phyloP scores from a whole-genome alignment of 2,888 invertebrate species.

The Sturmia bella region DNA sequence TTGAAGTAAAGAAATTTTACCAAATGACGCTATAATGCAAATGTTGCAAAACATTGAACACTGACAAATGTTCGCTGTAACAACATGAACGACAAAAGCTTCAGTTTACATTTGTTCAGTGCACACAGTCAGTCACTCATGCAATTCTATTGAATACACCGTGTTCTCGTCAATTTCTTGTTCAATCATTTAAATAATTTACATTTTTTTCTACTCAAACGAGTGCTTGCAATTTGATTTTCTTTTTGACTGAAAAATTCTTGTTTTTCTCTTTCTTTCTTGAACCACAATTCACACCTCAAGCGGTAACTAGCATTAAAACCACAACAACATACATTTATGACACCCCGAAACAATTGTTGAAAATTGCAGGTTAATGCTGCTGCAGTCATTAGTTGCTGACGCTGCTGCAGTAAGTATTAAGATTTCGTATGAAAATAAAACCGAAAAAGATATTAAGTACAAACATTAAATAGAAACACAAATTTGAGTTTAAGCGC shows the following conservation, averaged over 20 bases:
- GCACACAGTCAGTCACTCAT: slow-evolving; percentile 19
- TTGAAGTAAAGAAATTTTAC: slow-evolving; percentile 58
- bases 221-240: slow-evolving; percentile 37
- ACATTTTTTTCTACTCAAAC: slow-evolving; percentile 53
- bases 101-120: neutral
- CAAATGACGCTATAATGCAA: slow-evolving; percentile 64
- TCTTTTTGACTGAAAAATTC: neutral
- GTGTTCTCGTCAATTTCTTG: slow-evolving; percentile 62
- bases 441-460: slow-evolving; percentile 4
- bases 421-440: slow-evolving; percentile 29
- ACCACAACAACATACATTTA: slow-evolving; percentile 64
- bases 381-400: slow-evolving; percentile 47
- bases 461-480: slow-evolving; percentile 23
- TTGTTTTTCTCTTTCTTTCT: slow-evolving; percentile 1
- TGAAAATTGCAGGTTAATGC: slow-evolving; percentile 67
- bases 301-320: slow-evolving; percentile 62
- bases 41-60: slow-evolving; percentile 61
- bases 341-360: slow-evolving; percentile 67
- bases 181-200: slow-evolving; percentile 66
- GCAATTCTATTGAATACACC: slow-evolving; percentile 30
- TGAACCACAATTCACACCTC: slow-evolving; percentile 62
- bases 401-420: slow-evolving; percentile 33
- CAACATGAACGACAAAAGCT: slow-evolving; percentile 13
- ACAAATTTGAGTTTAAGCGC: slow-evolving; percentile 24
- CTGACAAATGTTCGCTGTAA: neutral